A percentile compares a stretch with the other conserved stretches of the same genome.
Evolutionary conservation across 2,113 vertebrate genomes (phyloP).

Genomic region (Pungitius pungitius): DNA sequence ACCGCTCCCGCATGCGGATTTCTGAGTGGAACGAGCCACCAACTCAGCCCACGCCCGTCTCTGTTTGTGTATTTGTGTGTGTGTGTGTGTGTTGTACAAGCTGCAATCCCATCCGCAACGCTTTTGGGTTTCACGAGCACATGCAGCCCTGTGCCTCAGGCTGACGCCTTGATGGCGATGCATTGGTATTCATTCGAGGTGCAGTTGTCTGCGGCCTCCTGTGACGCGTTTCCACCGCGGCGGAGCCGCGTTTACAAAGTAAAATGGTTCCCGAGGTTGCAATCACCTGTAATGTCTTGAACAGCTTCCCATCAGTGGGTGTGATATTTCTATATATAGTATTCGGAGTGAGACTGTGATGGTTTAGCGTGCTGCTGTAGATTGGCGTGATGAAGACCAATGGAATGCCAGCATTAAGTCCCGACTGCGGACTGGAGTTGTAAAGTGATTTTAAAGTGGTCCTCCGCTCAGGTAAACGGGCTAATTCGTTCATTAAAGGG

Average conservation of each 20-base stretch:
- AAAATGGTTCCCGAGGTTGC: neutral
- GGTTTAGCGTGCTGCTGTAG: neutral
- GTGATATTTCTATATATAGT: neutral
- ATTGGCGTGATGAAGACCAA: slow-evolving; percentile 45
- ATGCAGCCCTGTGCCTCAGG: neutral
- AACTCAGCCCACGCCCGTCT: slow-evolving; percentile 15
- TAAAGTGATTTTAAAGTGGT: slow-evolving; percentile 8
- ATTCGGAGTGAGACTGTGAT: neutral
- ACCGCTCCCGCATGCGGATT: slow-evolving; percentile 38
- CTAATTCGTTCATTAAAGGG: neutral
- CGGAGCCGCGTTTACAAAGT: neutral
- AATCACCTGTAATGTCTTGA: neutral
- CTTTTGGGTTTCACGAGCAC: neutral
- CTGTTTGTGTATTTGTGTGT: slow-evolving; percentile 11
- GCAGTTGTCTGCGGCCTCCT: neutral
- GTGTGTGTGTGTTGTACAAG: slow-evolving; percentile 1
- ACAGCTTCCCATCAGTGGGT: neutral
- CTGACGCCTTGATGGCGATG: neutral
- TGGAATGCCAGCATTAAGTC: slow-evolving; percentile 40
- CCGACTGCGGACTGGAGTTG: neutral
- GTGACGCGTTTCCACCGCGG: neutral
- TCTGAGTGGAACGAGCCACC: slow-evolving; percentile 9
- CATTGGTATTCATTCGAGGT: neutral
- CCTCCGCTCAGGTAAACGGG: slow-evolving; percentile 19
- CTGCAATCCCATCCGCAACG: slow-evolving; percentile 18